Evolutionary conservation across 2,888 invertebrate genomes (phyloP), one percentile per base, ranked within the genome.

Genomic region (Aelia acuminata): DNA sequence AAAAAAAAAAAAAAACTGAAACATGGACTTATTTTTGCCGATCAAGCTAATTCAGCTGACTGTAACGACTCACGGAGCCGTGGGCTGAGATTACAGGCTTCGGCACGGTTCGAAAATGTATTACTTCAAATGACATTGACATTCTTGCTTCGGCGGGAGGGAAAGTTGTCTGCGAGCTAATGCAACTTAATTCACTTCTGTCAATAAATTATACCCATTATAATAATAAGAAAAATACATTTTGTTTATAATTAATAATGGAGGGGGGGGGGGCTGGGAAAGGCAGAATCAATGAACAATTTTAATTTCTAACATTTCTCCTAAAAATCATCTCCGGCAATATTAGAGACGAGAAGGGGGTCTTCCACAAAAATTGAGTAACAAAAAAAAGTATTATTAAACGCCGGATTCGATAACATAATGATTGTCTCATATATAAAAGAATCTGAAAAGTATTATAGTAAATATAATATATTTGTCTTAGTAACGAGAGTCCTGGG

Each of bases 81-180:
- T 80, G 80, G 80, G 80, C 80, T 43, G 80, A 80, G 80, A 80
- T 80, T 80, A 80, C 43, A 80, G 80, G 80, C 43, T 47, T 47
- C 80, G 80, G 22, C 80, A 43, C 80, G 22, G 43, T 47, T 80
- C 43, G 22, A 13, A 47, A 80, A 80, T 80, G 80, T 47, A 80
- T 80, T 80, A 80, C 80, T 80, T 47, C 39, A 80, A 39, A 80
- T 80, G 80, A 80, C 80, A 80, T 80, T 80, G 80, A 43, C 80
- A 80, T 80, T 80, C 80, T 80, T 80, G n/a, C 43, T n/a, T 13
- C 43, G n/a, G n/a, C 80, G 80, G 80, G 39, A 80, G 80, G 80
- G 80, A 80, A 80, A 80, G 80, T 80, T 39, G n/a, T 80, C 80
- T 35, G 43, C 80, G 5, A 43, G 80, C 43, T 80, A 80, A 47